Conservation (phyloP, 2,888 invertebrate species). For the Cosmorhoe ocellata region DNA sequence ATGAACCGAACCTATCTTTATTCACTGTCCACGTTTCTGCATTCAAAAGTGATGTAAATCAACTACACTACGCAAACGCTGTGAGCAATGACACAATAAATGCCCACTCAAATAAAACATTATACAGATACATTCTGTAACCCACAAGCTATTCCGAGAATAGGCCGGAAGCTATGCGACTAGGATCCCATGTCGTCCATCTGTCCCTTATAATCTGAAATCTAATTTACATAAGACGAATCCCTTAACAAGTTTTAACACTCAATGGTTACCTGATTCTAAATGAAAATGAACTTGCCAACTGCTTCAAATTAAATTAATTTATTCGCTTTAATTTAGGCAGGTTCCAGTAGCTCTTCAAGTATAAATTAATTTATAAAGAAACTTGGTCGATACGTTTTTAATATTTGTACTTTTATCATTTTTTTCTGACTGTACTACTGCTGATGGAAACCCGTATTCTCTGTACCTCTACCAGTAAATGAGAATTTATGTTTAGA, state of each 20-base stretch:
- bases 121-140: slow-evolving; percentile 10
- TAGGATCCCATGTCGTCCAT: slow-evolving; percentile 6
- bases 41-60: too few relatives aligned
- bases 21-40: too few relatives aligned
- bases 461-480: too few relatives aligned
- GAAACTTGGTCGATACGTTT: slow-evolving; percentile 5
- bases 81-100: too few relatives aligned
- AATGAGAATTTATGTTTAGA: too few relatives aligned
- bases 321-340: slow-evolving; percentile 28
- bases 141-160: slow-evolving; percentile 15
- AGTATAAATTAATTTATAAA: slow-evolving; percentile 4
- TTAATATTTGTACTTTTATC: neutral
- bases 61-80: too few relatives aligned
- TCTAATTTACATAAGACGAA: slow-evolving; percentile 43
- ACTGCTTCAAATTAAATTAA: slow-evolving; percentile 38
- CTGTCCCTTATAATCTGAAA: slow-evolving; percentile 39
- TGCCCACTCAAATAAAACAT: neutral
- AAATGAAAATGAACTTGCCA: slow-evolving; percentile 33
- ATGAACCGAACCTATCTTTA: too few relatives aligned
- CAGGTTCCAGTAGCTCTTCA: slow-evolving; percentile 8
- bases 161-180: slow-evolving; percentile 11
- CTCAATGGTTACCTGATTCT: slow-evolving; percentile 37
- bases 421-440: neutral
- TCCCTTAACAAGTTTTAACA: slow-evolving; percentile 44
- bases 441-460: neutral